Conservation (phyloP, 2,888 invertebrate species). For the Hypomecis atomaria region DNA sequence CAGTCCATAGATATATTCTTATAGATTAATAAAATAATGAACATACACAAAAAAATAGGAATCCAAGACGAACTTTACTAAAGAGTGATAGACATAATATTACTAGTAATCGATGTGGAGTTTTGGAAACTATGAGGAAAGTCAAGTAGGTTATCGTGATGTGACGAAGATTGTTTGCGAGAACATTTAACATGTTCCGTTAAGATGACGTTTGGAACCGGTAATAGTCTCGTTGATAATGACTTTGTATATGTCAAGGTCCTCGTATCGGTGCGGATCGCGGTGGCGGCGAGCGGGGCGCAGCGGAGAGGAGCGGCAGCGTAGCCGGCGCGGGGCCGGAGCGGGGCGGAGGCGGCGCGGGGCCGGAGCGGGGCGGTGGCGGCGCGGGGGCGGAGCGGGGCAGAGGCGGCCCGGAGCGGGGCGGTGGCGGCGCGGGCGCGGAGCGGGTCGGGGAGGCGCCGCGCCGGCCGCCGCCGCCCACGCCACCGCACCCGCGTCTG, state of each 20-base stretch:
- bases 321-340: not conserved
- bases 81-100: too few relatives aligned
- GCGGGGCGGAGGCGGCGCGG: not conserved
- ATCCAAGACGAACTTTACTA: too few relatives aligned
- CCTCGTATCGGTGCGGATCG: conserved; percentile 22
- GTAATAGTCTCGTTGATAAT: not conserved
- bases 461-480: conserved; percentile 53
- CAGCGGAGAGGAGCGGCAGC: not conserved
- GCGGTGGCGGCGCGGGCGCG: not conserved
- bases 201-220: too few relatives aligned
- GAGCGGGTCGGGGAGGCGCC: conserved; percentile 34
- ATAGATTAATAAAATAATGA: too few relatives aligned
- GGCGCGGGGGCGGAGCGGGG: conserved; percentile 3
- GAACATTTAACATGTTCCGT: not conserved
- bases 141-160: too few relatives aligned
- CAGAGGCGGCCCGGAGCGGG: conserved; percentile 6
- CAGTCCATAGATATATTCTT: too few relatives aligned
- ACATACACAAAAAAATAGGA: too few relatives aligned
- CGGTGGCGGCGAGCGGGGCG: conserved; percentile 10
- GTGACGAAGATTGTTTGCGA: too few relatives aligned
- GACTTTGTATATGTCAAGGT: conserved; percentile 41
- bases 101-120: too few relatives aligned
- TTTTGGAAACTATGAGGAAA: too few relatives aligned
- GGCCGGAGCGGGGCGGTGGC: not conserved
- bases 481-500: conserved; percentile 56